Base-by-base conservation (phyloP, 2,113 vertebrate species). In the Sigmodon hispidus region DNA sequence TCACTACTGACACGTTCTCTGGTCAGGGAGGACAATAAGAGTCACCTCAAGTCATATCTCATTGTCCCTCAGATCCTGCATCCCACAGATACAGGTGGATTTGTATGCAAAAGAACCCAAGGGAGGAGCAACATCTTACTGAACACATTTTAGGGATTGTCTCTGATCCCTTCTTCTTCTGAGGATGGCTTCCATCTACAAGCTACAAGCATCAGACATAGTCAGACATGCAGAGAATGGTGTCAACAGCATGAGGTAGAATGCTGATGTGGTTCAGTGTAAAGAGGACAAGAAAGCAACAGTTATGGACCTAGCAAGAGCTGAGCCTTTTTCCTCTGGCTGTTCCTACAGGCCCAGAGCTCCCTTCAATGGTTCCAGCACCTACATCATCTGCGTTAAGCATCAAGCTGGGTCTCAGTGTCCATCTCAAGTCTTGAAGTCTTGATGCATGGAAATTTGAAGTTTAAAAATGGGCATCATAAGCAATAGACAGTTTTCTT, bases 171-270 rank as follows among this genome's bases (percentile, higher is more conserved):
- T 80, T 17, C 3, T 31, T 34, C 19, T 61, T 72, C 57, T 61
- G 59, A 59, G 50, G n/a, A 22, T 21, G 52, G 40, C 24, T 80
- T 4, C 45, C n/a, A 3, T 24, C 16, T 48, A 45, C 12, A 59
- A 3, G 34, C n/a, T 48, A 29, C 24, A 21, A 10, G 5, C 9
- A 2, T 52, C 45, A 15, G 50, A n/a, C 86, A 19, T 4, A 24
- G 80, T 26, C 17, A 12, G 57, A 79, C 1, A 0, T 9, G 2
- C 1, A 13, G 50, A 2, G 5, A 36, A 6, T 1, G 43, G 36
- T 17, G 19, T 55, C 31, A 0, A 31, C 1, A 29, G 43, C 43
- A 0, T 19, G 50, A 16, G 17, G 0, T 12, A 26, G 63, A 36
- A 1, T 21, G 7, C 8, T 5, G 50, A 31, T 31, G 11, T 9